A percentile compares a stretch with the other conserved stretches of the same genome.
Evolutionary conservation across 2,113 vertebrate species (phyloP).

Genomic region (Percina caprodes): DNA sequence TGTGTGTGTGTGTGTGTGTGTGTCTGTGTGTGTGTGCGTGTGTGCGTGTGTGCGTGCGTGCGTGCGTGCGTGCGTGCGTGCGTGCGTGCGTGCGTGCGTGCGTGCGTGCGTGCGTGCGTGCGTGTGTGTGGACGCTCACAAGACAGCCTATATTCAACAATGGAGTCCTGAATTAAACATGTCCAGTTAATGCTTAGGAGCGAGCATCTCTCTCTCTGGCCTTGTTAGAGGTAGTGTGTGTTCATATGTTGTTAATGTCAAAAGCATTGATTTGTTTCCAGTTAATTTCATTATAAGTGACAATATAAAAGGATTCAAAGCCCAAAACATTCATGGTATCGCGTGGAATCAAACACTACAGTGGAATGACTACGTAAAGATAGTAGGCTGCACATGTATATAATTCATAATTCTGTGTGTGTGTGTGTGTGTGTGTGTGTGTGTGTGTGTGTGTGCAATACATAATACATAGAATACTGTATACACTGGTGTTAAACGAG

Average conservation of each 20-base stretch:
- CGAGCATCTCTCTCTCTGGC: slow-evolving; percentile 13
- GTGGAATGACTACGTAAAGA: slow-evolving; percentile 6
- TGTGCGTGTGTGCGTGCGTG: too few relatives aligned
- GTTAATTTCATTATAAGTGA: not conserved
- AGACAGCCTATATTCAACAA: slow-evolving; percentile 49
- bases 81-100: slow-evolving; percentile 11
- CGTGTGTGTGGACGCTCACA: slow-evolving; percentile 2
- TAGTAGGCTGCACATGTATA: not conserved
- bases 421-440: too few relatives aligned
- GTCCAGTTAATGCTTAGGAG: slow-evolving; percentile 38
- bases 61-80: too few relatives aligned
- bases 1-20: not conserved
- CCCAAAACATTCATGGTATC: too few relatives aligned
- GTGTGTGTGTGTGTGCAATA: slow-evolving; percentile 10
- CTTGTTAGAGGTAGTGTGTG: slow-evolving; percentile 2
- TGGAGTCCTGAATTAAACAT: slow-evolving; percentile 52
- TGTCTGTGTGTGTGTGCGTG: slow-evolving; percentile 15
- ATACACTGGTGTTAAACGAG: slow-evolving; percentile 54
- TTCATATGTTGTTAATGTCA: not conserved
- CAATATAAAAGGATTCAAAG: not conserved
- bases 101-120: slow-evolving; percentile 3
- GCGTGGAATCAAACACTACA: not conserved
- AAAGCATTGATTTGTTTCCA: not conserved
- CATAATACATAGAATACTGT: slow-evolving; percentile 52
- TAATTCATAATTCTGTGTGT: slow-evolving; percentile 35